Evolutionary conservation across 2,888 invertebrate species (phyloP).

Genomic region (Dasysyrphus tricinctus): DNA sequence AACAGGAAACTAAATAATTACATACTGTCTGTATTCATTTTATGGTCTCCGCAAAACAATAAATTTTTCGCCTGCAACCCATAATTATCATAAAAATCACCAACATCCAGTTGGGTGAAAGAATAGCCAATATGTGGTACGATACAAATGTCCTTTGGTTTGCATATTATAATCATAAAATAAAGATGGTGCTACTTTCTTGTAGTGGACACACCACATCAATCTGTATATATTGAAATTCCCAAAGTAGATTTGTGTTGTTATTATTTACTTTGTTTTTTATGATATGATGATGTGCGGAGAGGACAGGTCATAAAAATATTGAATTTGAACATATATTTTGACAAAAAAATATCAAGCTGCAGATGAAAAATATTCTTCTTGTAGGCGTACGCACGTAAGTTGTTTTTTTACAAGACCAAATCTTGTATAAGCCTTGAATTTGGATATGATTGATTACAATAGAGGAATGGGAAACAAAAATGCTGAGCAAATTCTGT

Average conservation of each 20-base stretch:
- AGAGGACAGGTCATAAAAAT: slow-evolving; percentile 77
- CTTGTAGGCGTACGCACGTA: neutral
- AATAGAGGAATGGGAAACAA: neutral
- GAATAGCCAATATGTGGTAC: slow-evolving; percentile 65
- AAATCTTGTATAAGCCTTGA: too few relatives aligned
- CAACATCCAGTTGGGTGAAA: slow-evolving; percentile 50
- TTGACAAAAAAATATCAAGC: slow-evolving; percentile 48
- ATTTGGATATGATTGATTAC: too few relatives aligned
- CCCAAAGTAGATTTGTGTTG: slow-evolving; percentile 35
- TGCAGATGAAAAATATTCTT: slow-evolving; percentile 32
- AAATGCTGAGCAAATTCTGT: neutral
- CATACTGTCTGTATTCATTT: slow-evolving; percentile 8
- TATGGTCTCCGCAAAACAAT: slow-evolving; percentile 40
- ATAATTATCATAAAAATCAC: slow-evolving; percentile 73
- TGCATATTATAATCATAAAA: slow-evolving; percentile 83
- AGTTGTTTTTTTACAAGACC: slow-evolving; percentile 7
- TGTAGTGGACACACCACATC: slow-evolving; percentile 53
- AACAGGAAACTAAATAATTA: slow-evolving; percentile 31
- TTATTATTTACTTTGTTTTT: slow-evolving; percentile 56
- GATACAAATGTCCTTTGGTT: slow-evolving; percentile 77
- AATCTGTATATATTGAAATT: slow-evolving; percentile 17
- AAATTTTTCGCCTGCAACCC: slow-evolving; percentile 45
- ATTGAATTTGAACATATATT: slow-evolving; percentile 58
- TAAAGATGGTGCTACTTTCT: slow-evolving; percentile 79
- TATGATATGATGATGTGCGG: slow-evolving; percentile 77